Evolutionary conservation across 2,888 invertebrate genomes (phyloP).

Genomic region (Drosophila yooni): DNA sequence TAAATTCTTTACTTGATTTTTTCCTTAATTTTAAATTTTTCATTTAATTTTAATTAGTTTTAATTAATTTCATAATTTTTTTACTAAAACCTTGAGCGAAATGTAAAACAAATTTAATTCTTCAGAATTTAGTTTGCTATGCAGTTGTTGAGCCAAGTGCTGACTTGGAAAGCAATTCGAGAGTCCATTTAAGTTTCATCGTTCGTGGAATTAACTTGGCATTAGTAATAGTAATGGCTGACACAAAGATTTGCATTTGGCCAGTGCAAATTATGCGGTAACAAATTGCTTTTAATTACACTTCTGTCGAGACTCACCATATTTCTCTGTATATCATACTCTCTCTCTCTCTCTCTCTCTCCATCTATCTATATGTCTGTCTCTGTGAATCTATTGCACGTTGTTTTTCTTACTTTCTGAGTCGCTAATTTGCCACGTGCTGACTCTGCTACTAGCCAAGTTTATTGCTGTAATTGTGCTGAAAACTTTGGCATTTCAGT

Average conservation of each 20-base stretch:
- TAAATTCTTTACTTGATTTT: not conserved
- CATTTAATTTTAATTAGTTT: not conserved
- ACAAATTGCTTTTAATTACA: slow-evolving; percentile 67
- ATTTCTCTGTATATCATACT: too few relatives aligned
- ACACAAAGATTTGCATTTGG: slow-evolving; percentile 51
- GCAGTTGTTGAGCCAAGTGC: not conserved
- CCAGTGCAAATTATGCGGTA: slow-evolving; percentile 48
- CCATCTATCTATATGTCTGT: not conserved
- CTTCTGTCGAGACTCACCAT: not conserved
- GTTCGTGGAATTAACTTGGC: slow-evolving; percentile 1
- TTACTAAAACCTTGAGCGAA: not conserved
- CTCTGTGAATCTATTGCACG: not conserved
- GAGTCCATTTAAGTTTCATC: slow-evolving; percentile 1
- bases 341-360: not conserved
- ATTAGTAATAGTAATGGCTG: slow-evolving; percentile 35
- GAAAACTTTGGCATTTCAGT: slow-evolving; percentile 68
- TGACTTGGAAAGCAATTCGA: not conserved
- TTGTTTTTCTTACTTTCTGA: not conserved
- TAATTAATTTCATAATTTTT: not conserved
- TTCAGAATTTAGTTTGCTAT: not conserved
- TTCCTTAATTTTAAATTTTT: not conserved
- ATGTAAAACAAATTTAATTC: not conserved
- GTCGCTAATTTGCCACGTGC: slow-evolving; percentile 60
- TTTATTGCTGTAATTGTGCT: slow-evolving; percentile 69
- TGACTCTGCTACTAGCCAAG: slow-evolving; percentile 57